phyloP scores from a whole-genome alignment of 2,113 vertebrate genomes.

The Brachirus orientalis region DNA sequence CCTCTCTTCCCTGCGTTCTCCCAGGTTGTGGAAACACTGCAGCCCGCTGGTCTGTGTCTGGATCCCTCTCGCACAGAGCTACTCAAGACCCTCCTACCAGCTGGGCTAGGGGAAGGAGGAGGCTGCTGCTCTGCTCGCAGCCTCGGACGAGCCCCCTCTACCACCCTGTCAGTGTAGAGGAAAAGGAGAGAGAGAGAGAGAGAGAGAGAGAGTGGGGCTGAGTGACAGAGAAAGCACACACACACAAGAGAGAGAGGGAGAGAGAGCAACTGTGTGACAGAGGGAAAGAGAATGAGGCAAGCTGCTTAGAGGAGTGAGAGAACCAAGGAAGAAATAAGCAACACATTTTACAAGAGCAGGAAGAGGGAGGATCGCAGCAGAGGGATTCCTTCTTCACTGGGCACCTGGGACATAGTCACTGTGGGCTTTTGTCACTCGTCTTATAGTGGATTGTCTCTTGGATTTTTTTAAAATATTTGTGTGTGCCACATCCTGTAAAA shows the following conservation, averaged over 20 bases:
- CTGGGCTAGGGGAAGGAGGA: constrained; percentile 82
- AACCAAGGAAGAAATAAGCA: constrained; percentile 77
- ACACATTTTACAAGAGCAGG: constrained; percentile 76
- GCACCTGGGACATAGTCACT: constrained; percentile 69
- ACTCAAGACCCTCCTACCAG: constrained; percentile 87
- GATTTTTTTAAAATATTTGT: constrained; percentile 46
- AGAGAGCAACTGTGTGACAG: constrained; percentile 70
- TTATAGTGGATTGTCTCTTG: constrained; percentile 64
- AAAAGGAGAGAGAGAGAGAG: constrained; percentile 73
- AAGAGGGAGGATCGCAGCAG: constrained; percentile 72
- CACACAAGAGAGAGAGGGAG: constrained; percentile 45
- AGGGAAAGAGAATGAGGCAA: constrained; percentile 71
- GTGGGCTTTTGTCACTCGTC: constrained; percentile 50
- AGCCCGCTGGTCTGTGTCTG: constrained; percentile 88
- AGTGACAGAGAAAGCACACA: constrained; percentile 54
- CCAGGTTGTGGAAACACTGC: constrained; percentile 87
- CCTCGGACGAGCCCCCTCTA: constrained; percentile 86
- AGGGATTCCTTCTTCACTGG: constrained; percentile 68
- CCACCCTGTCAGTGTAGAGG: constrained; percentile 87
- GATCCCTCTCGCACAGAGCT: constrained; percentile 75
- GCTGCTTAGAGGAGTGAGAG: constrained; percentile 72
- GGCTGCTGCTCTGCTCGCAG: constrained; percentile 86
- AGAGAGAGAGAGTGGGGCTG: constrained; percentile 67
- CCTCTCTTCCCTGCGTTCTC: constrained; percentile 64
- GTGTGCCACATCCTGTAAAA: constrained; percentile 50